phyloP scores from a whole-genome alignment of 2,797 vertebrate species.

The Leptatherina wallacei region DNA sequence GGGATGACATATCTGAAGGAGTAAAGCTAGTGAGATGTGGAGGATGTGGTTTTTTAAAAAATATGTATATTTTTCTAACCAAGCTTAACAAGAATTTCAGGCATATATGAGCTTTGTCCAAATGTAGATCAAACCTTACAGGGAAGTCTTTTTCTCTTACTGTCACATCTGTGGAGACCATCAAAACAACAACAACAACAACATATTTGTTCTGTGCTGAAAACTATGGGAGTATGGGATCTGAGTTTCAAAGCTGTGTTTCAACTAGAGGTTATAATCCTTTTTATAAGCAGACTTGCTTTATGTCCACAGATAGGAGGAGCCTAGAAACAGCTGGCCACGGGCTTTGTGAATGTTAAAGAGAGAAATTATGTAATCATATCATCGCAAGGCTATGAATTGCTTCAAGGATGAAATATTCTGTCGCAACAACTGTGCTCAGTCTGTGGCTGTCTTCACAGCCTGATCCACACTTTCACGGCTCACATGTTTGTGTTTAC shows the following conservation, averaged over 20 bases:
- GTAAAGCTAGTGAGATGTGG: constrained; percentile 46
- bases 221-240: neutral
- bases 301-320: constrained; percentile 29
- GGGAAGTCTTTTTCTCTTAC: constrained; percentile 10
- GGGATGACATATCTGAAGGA: constrained; percentile 67
- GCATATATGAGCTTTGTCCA: constrained; percentile 5
- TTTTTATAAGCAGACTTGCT: constrained; percentile 20
- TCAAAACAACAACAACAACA: neutral
- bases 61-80: constrained; percentile 23
- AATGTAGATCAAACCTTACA: constrained; percentile 12
- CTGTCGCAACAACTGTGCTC: constrained; percentile 2
- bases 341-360: constrained; percentile 30
- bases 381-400: constrained; percentile 38
- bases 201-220: neutral
- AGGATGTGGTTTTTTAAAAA: constrained; percentile 21
- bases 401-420: constrained; percentile 32
- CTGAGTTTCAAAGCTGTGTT: constrained; percentile 22
- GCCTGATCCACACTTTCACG: constrained; percentile 10
- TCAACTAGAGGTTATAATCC: constrained; percentile 23
- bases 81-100: constrained; percentile 31
- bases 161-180: constrained; percentile 4
- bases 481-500: constrained; percentile 53
- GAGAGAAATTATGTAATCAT: constrained; percentile 49
- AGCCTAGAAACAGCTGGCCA: constrained; percentile 41
- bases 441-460: constrained; percentile 23